These are phyloP conservation scores for Penaeus monodon DNA, from an alignment of 2,888 invertebrate genomes.

Conservation along the genomic window DNA sequence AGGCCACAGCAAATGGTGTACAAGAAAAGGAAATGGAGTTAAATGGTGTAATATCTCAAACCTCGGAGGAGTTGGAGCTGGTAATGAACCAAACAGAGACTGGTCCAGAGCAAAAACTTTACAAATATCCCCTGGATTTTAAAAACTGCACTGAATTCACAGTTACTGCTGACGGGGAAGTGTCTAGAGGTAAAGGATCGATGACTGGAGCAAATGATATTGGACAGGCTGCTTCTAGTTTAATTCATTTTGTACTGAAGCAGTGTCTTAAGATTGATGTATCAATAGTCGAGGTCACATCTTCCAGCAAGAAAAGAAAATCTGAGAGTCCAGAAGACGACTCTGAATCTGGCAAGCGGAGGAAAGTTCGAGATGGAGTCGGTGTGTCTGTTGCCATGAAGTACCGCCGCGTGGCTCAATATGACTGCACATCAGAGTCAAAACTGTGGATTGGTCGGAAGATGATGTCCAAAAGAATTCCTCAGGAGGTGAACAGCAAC, in stretches of 20 bases:
- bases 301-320: slow-evolving; percentile 24
- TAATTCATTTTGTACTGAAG: slow-evolving; percentile 40
- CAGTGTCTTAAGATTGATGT: slow-evolving; percentile 52
- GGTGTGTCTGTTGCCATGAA: slow-evolving; percentile 6
- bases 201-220: slow-evolving; percentile 31
- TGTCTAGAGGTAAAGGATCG: slow-evolving; percentile 14
- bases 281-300: slow-evolving; percentile 11
- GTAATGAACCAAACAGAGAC: neutral
- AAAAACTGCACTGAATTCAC: slow-evolving; percentile 23
- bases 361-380: slow-evolving; percentile 34
- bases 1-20: neutral
- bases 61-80: neutral
- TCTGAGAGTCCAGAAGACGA: slow-evolving; percentile 9
- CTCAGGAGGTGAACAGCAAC: slow-evolving; percentile 8
- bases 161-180: slow-evolving; percentile 37
- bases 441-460: slow-evolving; percentile 46
- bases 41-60: neutral
- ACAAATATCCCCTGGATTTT: slow-evolving; percentile 11
- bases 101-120: slow-evolving; percentile 16
- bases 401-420: slow-evolving; percentile 28
- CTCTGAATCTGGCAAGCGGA: slow-evolving; percentile 23
- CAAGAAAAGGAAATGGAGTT: slow-evolving; percentile 4
- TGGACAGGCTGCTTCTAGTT: slow-evolving; percentile 40
- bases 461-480: slow-evolving; percentile 36
- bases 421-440: slow-evolving; percentile 13